Base-by-base conservation (phyloP, 2,113 vertebrate species). In the Aythya baeri region DNA sequence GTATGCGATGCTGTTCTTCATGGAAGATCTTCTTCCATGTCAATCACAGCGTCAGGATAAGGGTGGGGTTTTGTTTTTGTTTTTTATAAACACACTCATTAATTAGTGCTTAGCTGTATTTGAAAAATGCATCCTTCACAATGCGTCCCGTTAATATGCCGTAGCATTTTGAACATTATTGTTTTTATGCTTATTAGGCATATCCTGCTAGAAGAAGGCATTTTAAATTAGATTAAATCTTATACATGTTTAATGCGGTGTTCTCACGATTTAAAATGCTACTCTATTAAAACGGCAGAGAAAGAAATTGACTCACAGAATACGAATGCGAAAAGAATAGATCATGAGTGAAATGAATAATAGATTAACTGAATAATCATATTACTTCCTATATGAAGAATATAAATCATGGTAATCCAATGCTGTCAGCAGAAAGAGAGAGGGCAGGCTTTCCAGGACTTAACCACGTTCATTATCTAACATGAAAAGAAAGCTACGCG, bases 231-330 rank as follows among this genome's bases (percentile, higher is more conserved):
- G 97, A 98, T 98, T 98, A 97, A 97, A 97, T 97, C 98, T 98
- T 97, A 98, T 98, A 95, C 98, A 98, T 97, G 98, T 98, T 98
- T 98, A 98, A 98, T 98, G 97, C 3, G 31, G 86, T 96, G 96
- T 97, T 98, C 97, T 94, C 92, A 68, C 94, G 86, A 92, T 97
- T 97, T 97, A 97, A 97, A 97, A 98, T 96, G 95, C 96, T 88
- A 95, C 95, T 98, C 97, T 97, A 97, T 98, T 98, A 97, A 98
- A 97, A 96, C 38, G 96, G 95, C 96, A 83, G 93, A 96, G 92
- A 94, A 95, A 95, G 63, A 90, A 92, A 96, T 74, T 94, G 94
- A 96, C 97, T 97, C 87, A 89, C 91, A 26, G 94, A 94, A 82
- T 89, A 83, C 65, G 94, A 84, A 96, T 85, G 96, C 86, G 83